These are phyloP conservation scores for Maccullochella peelii DNA, from an alignment of 2,113 vertebrate genomes.

Conservation along the genomic window DNA sequence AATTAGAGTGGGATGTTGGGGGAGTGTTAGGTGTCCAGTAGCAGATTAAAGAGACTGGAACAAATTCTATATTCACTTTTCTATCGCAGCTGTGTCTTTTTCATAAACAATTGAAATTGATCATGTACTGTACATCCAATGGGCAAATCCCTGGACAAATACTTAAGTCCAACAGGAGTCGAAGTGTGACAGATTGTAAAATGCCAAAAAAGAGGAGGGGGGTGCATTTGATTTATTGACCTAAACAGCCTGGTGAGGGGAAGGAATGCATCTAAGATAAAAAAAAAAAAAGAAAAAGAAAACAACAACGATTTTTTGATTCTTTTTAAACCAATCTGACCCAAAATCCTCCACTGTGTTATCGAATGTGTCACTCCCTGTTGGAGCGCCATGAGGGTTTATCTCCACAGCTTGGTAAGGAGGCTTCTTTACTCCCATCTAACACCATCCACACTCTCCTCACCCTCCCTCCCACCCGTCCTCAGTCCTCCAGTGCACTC, in stretches of 20 bases:
- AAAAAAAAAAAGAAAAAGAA: not conserved
- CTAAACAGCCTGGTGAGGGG: constrained; percentile 57
- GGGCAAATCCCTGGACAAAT: constrained; percentile 51
- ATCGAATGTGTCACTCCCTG: constrained; percentile 72
- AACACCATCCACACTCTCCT: constrained; percentile 85
- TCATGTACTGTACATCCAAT: constrained; percentile 37
- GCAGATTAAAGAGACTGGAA: constrained; percentile 68
- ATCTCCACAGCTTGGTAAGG: constrained; percentile 86
- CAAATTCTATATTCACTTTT: constrained; percentile 57
- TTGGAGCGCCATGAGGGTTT: constrained; percentile 83
- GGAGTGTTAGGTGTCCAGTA: constrained; percentile 64
- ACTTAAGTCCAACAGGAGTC: constrained; percentile 35
- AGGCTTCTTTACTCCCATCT: constrained; percentile 89
- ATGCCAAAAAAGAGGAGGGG: constrained; percentile 60
- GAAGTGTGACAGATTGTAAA: constrained; percentile 62
- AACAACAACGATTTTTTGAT: constrained; percentile 9
- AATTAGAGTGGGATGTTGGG: constrained; percentile 54
- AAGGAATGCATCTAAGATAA: constrained; percentile 38
- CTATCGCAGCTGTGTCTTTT: constrained; percentile 63
- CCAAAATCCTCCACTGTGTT: constrained; percentile 68
- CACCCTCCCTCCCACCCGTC: constrained; percentile 77
- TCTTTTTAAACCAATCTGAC: constrained; percentile 62
- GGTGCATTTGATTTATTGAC: constrained; percentile 65
- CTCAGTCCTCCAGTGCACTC: constrained; percentile 75
- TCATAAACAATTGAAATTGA: constrained; percentile 45